Evolutionary conservation across 2,888 invertebrate species (phyloP).

Genomic region (Alloplasta piceator): DNA sequence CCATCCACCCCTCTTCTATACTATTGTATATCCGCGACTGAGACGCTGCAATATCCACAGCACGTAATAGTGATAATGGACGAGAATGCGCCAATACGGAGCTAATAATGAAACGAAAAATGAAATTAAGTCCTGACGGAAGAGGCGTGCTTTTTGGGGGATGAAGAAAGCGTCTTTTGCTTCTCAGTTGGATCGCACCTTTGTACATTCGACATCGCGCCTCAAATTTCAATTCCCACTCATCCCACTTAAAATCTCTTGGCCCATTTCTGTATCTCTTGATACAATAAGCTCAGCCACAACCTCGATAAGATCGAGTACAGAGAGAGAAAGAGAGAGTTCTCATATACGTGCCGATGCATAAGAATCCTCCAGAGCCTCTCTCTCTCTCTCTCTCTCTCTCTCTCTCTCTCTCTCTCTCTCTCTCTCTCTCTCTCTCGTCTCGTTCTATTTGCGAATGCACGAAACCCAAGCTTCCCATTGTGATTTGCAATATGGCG

Average conservation of each 20-base stretch:
- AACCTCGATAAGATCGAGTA: conserved; percentile 21
- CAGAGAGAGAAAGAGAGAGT: neutral
- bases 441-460: conserved; percentile 16
- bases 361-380: conserved; percentile 1
- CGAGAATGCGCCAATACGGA: neutral
- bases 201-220: conserved; percentile 1
- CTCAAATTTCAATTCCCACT: neutral
- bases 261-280: conserved; percentile 13
- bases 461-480: neutral
- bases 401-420: conserved; percentile 10
- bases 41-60: conserved; percentile 9
- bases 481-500: neutral
- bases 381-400: conserved; percentile 6
- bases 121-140: too few species aligned
- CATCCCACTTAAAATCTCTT: conserved; percentile 8
- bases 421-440: conserved; percentile 4
- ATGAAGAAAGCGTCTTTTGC: conserved; percentile 1
- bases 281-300: conserved; percentile 23
- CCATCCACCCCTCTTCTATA: neutral
- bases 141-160: neutral
- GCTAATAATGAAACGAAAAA: too few species aligned
- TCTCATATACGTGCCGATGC: conserved; percentile 18
- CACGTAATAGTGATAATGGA: conserved; percentile 9
- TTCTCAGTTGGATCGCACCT: neutral
- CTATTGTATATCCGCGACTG: conserved; percentile 10